Conservation (phyloP, 2,888 invertebrate species). For the Noctua fimbriata region DNA sequence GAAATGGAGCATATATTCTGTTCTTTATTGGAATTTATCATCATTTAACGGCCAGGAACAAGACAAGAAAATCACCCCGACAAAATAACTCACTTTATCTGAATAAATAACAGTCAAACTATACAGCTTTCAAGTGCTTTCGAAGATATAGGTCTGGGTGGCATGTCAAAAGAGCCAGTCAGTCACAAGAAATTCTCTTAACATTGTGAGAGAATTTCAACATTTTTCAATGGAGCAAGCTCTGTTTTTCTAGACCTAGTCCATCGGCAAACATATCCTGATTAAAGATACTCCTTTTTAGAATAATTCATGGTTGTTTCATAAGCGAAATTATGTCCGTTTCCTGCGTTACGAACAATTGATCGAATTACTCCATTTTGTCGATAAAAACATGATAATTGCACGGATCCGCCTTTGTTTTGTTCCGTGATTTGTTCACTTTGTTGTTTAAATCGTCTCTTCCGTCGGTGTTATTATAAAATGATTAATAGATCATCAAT, state of each 20-base stretch:
- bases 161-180: constrained; percentile 32
- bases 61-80: constrained; percentile 16
- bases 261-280: constrained; percentile 12
- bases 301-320: constrained; percentile 52
- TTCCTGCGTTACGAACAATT: constrained; percentile 66
- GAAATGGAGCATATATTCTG: neutral
- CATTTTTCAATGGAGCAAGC: neutral
- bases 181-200: neutral
- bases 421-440: constrained; percentile 61
- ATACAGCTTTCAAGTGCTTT: constrained; percentile 34
- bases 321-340: constrained; percentile 56
- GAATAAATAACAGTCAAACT: constrained; percentile 48
- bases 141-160: constrained; percentile 30
- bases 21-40: constrained; percentile 38
- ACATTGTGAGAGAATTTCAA: constrained; percentile 1
- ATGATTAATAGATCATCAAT: constrained; percentile 22
- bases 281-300: constrained; percentile 24
- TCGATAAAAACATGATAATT: constrained; percentile 68
- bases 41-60: constrained; percentile 9
- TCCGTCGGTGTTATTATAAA: constrained; percentile 45
- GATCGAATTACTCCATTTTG: constrained; percentile 65
- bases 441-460: constrained; percentile 37
- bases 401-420: constrained; percentile 59
- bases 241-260: constrained; percentile 11
- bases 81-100: constrained; percentile 43